Evolutionary conservation across 2,797 vertebrate genomes (phyloP).

Genomic region (Mionectes olivaceus): DNA sequence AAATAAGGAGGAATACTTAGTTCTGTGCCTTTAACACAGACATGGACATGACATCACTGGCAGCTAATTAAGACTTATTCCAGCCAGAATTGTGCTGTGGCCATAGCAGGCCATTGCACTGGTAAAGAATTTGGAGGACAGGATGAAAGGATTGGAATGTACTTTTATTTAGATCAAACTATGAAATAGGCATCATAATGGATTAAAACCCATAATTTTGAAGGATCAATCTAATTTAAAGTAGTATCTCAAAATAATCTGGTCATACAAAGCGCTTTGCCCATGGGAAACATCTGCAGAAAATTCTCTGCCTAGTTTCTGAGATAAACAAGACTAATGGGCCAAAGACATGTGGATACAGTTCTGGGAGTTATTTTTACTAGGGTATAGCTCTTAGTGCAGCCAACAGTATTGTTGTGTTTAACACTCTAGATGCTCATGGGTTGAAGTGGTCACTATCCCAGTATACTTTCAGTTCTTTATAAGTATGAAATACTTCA

Average conservation of each 20-base stretch:
- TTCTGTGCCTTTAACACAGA: slow-evolving; percentile 76
- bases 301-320: neutral
- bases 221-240: neutral
- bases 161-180: slow-evolving; percentile 16
- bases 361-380: neutral
- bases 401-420: neutral
- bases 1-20: slow-evolving; percentile 75
- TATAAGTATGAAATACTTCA: neutral
- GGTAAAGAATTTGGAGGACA: neutral
- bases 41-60: slow-evolving; percentile 77
- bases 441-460: neutral
- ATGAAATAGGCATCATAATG: neutral
- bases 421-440: neutral
- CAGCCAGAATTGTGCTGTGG: slow-evolving; percentile 69
- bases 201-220: neutral
- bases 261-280: neutral
- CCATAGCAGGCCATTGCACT: slow-evolving; percentile 9
- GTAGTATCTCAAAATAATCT: neutral
- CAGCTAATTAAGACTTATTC: slow-evolving; percentile 77
- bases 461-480: neutral
- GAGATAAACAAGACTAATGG: neutral
- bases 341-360: neutral
- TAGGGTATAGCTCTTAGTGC: neutral
- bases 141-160: neutral
- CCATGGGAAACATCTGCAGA: neutral